A percentile compares a stretch with the other conserved stretches of the same genome.
Conservation (phyloP, 1,140 invertebrate genomes). For the Anoplophora glabripennis region DNA sequence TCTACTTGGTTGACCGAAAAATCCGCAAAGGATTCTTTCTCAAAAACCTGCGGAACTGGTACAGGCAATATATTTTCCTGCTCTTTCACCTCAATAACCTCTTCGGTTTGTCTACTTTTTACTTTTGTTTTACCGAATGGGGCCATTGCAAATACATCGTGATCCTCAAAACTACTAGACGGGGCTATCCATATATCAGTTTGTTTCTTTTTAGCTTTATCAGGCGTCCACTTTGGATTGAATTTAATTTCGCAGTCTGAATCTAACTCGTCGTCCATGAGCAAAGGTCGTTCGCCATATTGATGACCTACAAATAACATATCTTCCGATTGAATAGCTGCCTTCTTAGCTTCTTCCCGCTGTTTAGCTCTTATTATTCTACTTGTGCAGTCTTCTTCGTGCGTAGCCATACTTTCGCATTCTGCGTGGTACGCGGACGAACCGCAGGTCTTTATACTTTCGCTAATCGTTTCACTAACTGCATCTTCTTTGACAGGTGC, state of each 20-base stretch:
- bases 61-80: too few species aligned
- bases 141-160: conserved; percentile 72
- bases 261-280: conserved; percentile 77
- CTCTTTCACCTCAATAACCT: background rate
- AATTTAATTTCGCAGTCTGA: conserved; percentile 55
- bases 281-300: conserved; percentile 73
- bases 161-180: conserved; percentile 42
- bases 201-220: conserved; percentile 35
- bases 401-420: conserved; percentile 66
- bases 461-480: conserved; percentile 62
- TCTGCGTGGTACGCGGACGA: conserved; percentile 71
- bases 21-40: too few species aligned
- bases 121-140: conserved; percentile 62
- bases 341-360: conserved; percentile 44
- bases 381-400: conserved; percentile 57
- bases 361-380: conserved; percentile 44
- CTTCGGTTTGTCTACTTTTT: conserved; percentile 26
- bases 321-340: conserved; percentile 47
- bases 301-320: conserved; percentile 68
- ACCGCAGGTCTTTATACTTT: conserved; percentile 64
- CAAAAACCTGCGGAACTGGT: too few species aligned
- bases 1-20: too few species aligned
- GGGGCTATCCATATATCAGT: conserved; percentile 40
- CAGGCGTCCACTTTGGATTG: conserved; percentile 42
- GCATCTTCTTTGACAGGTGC: conserved; percentile 41